Evolutionary conservation across 2,113 vertebrate species (phyloP).

Genomic region (Gasterosteus aculeatus): DNA sequence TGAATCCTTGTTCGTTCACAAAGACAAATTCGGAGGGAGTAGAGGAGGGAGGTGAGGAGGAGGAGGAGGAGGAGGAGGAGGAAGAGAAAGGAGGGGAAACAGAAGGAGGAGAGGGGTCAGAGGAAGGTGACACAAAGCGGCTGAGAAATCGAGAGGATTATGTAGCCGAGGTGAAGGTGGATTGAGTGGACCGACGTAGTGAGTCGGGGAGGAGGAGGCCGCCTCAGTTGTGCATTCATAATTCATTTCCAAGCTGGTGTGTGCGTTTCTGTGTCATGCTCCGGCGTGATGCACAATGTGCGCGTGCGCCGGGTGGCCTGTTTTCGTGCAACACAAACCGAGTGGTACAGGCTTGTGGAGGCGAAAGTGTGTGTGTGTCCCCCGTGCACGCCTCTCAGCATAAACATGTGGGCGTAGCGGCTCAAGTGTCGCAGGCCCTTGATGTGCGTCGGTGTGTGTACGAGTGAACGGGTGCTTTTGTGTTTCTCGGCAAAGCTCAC

Average conservation of each 20-base stretch:
- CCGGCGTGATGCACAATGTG: background rate
- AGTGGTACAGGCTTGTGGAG: background rate
- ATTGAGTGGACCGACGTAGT: background rate
- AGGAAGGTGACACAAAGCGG: constrained; percentile 32
- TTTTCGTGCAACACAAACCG: constrained; percentile 4
- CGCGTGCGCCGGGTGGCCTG: background rate
- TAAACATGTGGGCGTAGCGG: background rate
- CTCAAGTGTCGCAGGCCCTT: background rate
- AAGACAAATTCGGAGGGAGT: constrained; percentile 14
- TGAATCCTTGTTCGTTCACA: constrained; percentile 38
- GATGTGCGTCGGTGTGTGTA: background rate
- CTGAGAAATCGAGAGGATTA: constrained; percentile 46
- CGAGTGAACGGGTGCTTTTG: background rate
- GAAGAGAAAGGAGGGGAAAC: constrained; percentile 20
- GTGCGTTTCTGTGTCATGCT: constrained; percentile 4
- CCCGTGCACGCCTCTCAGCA: background rate
- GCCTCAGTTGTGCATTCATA: constrained; percentile 35
- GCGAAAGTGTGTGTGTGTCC: background rate
- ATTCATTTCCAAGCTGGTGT: constrained; percentile 48
- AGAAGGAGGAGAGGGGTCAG: constrained; percentile 21
- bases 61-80: constrained; percentile 9
- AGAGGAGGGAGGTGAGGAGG: background rate
- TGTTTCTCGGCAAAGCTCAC: background rate
- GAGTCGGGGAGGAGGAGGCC: constrained; percentile 21
- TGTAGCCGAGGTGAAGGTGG: constrained; percentile 38